These are phyloP conservation scores for Pasiphila rectangulata DNA, from an alignment of 2,888 invertebrate species.

Conservation along the genomic window DNA sequence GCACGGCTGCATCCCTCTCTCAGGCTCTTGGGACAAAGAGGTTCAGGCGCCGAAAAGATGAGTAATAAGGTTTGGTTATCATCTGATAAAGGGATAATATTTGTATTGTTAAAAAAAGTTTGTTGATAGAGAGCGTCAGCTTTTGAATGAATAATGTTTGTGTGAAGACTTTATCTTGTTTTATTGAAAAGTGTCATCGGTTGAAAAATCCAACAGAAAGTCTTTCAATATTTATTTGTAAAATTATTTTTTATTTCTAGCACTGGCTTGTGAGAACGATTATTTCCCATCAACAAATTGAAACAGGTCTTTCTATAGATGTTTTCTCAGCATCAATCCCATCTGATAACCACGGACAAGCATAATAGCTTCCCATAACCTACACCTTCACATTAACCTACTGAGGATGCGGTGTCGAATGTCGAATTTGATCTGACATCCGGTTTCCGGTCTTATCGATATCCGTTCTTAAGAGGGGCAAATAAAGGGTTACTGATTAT, in stretches of 20 bases:
- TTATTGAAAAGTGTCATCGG: background rate
- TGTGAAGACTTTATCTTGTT: slow-evolving; percentile 6
- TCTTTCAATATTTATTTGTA: too few relatives aligned
- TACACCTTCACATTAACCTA: slow-evolving; percentile 42
- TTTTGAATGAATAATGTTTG: slow-evolving; percentile 11
- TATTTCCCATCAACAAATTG: too few relatives aligned
- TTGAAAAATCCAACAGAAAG: background rate
- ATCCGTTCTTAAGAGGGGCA: slow-evolving; percentile 44
- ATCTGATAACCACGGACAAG: slow-evolving; percentile 7
- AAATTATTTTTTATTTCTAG: too few relatives aligned
- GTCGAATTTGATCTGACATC: slow-evolving; percentile 37
- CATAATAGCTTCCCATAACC: slow-evolving; percentile 11
- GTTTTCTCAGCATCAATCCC: background rate
- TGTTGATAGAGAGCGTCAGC: slow-evolving; percentile 14
- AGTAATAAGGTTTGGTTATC: slow-evolving; percentile 23
- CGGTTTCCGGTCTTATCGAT: slow-evolving; percentile 44
- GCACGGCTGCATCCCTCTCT: slow-evolving; percentile 32
- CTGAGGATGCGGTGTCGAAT: slow-evolving; percentile 43
- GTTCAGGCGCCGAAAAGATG: slow-evolving; percentile 17
- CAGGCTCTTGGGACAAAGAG: slow-evolving; percentile 15
- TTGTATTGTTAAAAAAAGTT: slow-evolving; percentile 17
- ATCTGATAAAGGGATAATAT: slow-evolving; percentile 12
- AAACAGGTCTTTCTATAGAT: background rate
- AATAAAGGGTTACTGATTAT: slow-evolving; percentile 46
- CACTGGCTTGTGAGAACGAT: too few relatives aligned